phyloP scores from a whole-genome alignment of 2,888 invertebrate genomes.

The Argyresthia albistria region DNA sequence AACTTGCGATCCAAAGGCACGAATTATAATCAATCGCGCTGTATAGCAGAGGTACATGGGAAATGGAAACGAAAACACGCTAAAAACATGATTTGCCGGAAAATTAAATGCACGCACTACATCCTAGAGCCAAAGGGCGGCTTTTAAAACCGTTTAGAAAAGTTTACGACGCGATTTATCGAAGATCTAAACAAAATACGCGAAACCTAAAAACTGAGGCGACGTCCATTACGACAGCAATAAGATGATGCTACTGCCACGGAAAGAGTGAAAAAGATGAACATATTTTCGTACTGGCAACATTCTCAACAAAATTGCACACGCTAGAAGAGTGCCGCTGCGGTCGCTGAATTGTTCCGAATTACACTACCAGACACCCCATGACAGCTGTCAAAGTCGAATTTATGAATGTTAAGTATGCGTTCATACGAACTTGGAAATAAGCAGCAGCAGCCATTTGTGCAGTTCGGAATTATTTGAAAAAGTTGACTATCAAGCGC shows the following conservation, averaged over 20 bases:
- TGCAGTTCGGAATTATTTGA: not conserved
- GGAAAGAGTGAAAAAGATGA: conserved; percentile 53
- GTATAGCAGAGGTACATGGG: conserved; percentile 28
- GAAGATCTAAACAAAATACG: conserved; percentile 68
- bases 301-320: conserved; percentile 27
- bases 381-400: not conserved
- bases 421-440: not conserved
- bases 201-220: conserved; percentile 44
- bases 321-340: conserved; percentile 11
- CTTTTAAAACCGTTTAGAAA: conserved; percentile 63
- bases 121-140: conserved; percentile 39
- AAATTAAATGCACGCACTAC: conserved; percentile 52
- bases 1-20: conserved; percentile 21
- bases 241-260: conserved; percentile 63
- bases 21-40: conserved; percentile 30
- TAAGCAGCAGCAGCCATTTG: not conserved
- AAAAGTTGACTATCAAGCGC: not conserved
- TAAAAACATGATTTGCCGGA: conserved; percentile 39
- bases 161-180: conserved; percentile 62
- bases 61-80: conserved; percentile 36
- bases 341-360: conserved; percentile 4
- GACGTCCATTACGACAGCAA: conserved; percentile 65
- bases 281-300: conserved; percentile 53
- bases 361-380: not conserved
- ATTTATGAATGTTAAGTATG: not conserved